Evolutionary conservation across 92 coral and sea anemone genomes (phyloP), one percentile per base, ranked within the genome.

Genomic region (Parazoanthus atlanticus): DNA sequence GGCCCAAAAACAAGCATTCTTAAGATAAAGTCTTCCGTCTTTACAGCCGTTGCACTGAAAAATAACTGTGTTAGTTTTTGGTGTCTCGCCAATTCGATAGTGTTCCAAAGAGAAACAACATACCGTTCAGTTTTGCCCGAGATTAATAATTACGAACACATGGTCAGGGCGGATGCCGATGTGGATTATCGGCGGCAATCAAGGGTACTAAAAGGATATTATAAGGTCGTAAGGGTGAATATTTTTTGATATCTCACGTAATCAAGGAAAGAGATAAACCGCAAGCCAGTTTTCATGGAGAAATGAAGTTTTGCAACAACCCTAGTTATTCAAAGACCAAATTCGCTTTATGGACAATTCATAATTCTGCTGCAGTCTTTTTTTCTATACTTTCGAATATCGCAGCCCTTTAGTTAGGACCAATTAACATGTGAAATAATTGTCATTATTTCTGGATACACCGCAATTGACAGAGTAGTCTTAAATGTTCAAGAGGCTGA

Each of bases 201-300:
- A 43, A 41, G 61, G 52, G 47, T 8, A 43, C 61, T 78, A 78
- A 78, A 78, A 26, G 19, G 33, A 40, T 49, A 43, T 78, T 78
- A 78, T 43, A 74, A 78, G 81, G 61, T 41, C 81, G 81, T 41
- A 41, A 78, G 11, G 61, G 32, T 78, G 33, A n/a, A 11, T 26
- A 64, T n/a, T 78, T 28, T 78, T 78, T 78, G 82, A 78, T 26
- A 43, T 78, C 33, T 47, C 23, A 78, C 69, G 69, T 61, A 61
- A 61, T 61, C 69, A 61, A 25, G n/a, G 28, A 23, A 61, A 61
- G 69, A 61, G 26, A 61, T 19, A 21, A 61, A 23, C 69, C 26
- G 9, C 69, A 13, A 21, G 69, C 69, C n/a, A 61, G 21, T 23
- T 61, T 25, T 61, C 28, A 21, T 16, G 65, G 65, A 56, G 65